Evolutionary conservation across 2,888 invertebrate species (phyloP).

Genomic region (Artemia sp.): DNA sequence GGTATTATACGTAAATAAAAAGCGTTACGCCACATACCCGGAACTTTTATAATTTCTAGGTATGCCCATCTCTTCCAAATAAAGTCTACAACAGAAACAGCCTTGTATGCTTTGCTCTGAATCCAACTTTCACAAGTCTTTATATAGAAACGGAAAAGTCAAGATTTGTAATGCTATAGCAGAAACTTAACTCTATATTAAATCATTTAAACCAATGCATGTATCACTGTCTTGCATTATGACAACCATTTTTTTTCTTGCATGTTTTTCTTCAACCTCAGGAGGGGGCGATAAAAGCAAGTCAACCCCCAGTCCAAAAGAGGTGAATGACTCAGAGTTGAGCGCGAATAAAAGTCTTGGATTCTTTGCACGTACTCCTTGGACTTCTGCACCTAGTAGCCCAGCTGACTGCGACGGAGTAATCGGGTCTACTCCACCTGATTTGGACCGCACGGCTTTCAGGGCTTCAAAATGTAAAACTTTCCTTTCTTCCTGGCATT

Average conservation of each 20-base stretch:
- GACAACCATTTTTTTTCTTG: neutral
- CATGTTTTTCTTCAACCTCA: constrained; percentile 12
- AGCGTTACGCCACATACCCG: too few species aligned
- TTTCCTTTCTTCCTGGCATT: constrained; percentile 3
- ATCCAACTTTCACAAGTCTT: too few species aligned
- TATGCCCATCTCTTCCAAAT: too few species aligned
- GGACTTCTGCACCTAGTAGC: constrained; percentile 14
- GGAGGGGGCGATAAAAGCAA: neutral
- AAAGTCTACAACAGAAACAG: too few species aligned
- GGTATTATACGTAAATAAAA: too few species aligned
- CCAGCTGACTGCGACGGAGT: neutral
- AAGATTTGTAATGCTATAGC: too few species aligned
- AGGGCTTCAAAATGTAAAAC: constrained; percentile 25
- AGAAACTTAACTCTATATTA: too few species aligned
- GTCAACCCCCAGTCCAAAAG: constrained; percentile 1
- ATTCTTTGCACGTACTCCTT: constrained; percentile 3
- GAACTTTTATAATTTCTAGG: too few species aligned
- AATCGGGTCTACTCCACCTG: constrained; percentile 20
- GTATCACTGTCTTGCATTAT: neutral
- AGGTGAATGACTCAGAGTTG: neutral
- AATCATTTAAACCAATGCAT: too few species aligned
- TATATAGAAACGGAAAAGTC: too few species aligned
- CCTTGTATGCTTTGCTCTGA: too few species aligned
- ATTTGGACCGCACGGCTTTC: constrained; percentile 24
- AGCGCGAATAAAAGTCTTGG: constrained; percentile 11